Base-by-base conservation (phyloP, 2,888 invertebrate genomes). In the Morpho helenor region DNA sequence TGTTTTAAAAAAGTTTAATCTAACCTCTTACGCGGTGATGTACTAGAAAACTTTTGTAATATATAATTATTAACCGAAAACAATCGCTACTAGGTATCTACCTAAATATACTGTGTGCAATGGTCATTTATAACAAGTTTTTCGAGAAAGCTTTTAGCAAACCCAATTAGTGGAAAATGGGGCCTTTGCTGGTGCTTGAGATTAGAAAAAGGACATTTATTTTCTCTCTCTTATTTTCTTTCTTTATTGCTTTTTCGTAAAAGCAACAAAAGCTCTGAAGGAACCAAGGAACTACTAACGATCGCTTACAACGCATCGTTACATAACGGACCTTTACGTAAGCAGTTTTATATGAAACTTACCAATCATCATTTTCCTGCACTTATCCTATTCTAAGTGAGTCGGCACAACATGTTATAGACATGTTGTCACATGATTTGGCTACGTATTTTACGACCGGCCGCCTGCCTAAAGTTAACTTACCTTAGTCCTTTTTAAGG, bases 131-230 rank as follows among this genome's bases (percentile, higher is more conserved):
- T 65, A 66, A 64, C 59, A 66, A 68, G 57, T 68, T 69, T 16
- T 63, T 67, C 64, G 64, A 60, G 64, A 66, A 66, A 66, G 68
- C 69, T 68, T 69, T 70, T 66, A 68, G 66, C 64, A 64, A 66
- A 69, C 69, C 70, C 71, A 70, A 71, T 71, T 71, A 71, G 68
- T 68, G 69, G 66, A 65, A 66, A 67, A 69, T 66, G 65, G 67
- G 64, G 61, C 65, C 62, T 66, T 63, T 64, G 66, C 63, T 66
- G 60, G 60, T 63, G 60, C 65, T 61, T 65, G 57, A 66, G 68
- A 71, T 71, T 68, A 71, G 63, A 60, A 65, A 66, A 65, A 57
- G 59, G 62, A 63, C 63, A 69, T 67, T 66, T 66, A 64, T 68
- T 66, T 65, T 62, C 41, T 65, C 60, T 61, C 55, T 58, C 52